These are phyloP conservation scores for Anarrhichthys ocellatus DNA, from an alignment of 2,113 vertebrate genomes.

Conservation along the genomic window DNA sequence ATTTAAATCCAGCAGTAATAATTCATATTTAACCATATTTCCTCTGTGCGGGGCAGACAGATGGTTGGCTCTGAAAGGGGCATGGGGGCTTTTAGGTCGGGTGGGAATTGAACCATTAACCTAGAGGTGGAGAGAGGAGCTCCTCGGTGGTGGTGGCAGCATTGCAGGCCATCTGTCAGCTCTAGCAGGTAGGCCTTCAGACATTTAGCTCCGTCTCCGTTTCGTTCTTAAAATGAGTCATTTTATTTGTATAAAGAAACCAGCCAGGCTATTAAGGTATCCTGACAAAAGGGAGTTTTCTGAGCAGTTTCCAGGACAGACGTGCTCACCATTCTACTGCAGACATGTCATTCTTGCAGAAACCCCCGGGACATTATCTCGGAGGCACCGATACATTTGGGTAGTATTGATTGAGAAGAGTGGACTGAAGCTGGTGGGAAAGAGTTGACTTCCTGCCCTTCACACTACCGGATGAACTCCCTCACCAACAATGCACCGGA, in stretches of 20 bases:
- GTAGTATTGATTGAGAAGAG: background rate
- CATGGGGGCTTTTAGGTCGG: background rate
- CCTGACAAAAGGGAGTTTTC: background rate
- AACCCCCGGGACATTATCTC: too few relatives aligned
- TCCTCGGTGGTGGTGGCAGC: constrained; percentile 14
- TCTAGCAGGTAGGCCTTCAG: constrained; percentile 8
- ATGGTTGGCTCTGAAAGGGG: constrained; percentile 42
- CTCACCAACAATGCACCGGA: background rate
- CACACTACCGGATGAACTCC: background rate
- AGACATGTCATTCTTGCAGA: too few relatives aligned
- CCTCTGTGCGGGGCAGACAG: constrained; percentile 17
- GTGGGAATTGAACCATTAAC: constrained; percentile 58
- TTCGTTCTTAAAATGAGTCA: background rate
- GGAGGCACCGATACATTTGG: too few relatives aligned
- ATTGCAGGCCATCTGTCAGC: constrained; percentile 38
- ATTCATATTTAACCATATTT: constrained; percentile 36
- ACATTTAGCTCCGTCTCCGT: background rate
- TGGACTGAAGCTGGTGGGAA: constrained; percentile 1
- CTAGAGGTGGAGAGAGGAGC: constrained; percentile 46
- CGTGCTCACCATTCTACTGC: too few relatives aligned
- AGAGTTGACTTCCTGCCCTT: constrained; percentile 10
- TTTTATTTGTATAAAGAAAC: background rate
- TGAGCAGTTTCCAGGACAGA: too few relatives aligned
- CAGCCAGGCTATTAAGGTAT: too few relatives aligned
- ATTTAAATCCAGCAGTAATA: constrained; percentile 46